Evolutionary conservation across 2,888 invertebrate species (phyloP).

Genomic region (Halictus quadricinctus): DNA sequence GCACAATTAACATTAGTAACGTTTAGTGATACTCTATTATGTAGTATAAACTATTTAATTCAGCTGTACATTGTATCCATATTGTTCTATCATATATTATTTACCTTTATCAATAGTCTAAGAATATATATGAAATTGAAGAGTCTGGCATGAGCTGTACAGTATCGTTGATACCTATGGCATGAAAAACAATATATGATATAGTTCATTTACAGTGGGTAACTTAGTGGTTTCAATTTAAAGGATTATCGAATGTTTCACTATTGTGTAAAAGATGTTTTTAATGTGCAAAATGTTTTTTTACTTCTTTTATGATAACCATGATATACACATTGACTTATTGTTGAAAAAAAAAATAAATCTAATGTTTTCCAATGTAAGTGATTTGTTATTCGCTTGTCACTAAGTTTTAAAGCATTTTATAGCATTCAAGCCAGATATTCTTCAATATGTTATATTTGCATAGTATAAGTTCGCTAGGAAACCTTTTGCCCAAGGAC

Average conservation of each 20-base stretch:
- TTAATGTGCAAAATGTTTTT: conserved; percentile 38
- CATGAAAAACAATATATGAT: conserved; percentile 39
- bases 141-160: conserved; percentile 61
- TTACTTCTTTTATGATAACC: conserved; percentile 47
- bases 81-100: conserved; percentile 64
- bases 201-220: conserved; percentile 46
- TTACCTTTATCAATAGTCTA: conserved; percentile 60
- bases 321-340: conserved; percentile 50
- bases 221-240: conserved; percentile 35
- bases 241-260: conserved; percentile 40
- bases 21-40: conserved; percentile 67
- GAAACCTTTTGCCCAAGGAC: conserved; percentile 60
- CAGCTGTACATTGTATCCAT: conserved; percentile 65
- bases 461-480: conserved; percentile 61
- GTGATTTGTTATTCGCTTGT: conserved; percentile 57
- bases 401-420: conserved; percentile 40
- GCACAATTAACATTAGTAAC: conserved; percentile 69
- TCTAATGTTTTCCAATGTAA: conserved; percentile 54
- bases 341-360: conserved; percentile 50
- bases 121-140: conserved; percentile 62
- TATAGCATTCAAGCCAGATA: conserved; percentile 60
- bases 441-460: conserved; percentile 67
- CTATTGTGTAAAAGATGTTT: conserved; percentile 41
- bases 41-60: conserved; percentile 68
- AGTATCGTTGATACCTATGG: conserved; percentile 54